Evolutionary conservation across 2,113 vertebrate species (phyloP), one percentile per base, ranked within the genome.

Genomic region (Scartelaos histophorus): DNA sequence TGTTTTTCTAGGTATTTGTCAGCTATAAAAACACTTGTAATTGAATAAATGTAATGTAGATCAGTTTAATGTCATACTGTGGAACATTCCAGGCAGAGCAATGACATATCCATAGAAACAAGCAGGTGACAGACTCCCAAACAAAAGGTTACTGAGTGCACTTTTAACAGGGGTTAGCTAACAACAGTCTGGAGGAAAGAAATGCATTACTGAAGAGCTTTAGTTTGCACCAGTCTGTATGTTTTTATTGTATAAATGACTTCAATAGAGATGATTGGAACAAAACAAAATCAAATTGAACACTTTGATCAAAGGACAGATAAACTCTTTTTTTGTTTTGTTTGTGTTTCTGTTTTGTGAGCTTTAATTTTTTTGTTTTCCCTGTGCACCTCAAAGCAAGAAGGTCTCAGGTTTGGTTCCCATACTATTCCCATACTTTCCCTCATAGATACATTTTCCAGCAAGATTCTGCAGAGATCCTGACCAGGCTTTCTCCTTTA

Each of bases 161-260:
- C 65, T 2, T 15, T 2, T 53, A 67, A 51, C 46, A n/a, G 66
- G 56, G 61, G 72, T 77, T 72, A 69, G 82, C 49, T 53, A 78
- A 76, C 60, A 74, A 62, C 54, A 51, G 15, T 67, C 13, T 24
- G 21, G 56, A 24, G 51, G 51, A 53, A 53, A 53, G 7, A 9
- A 21, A 54, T 54, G 9, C n/a, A 54, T 54, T 0, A 21, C 21
- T 54, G n/a, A 19, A 54, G 1, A 10, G 51, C 49, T 19, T 51
- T 19, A 6, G 17, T 11, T 21, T 54, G n/a, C 51, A n/a, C 19
- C 7, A 21, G 10, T 43, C 38, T 43, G 7, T 10, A 9, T 54
- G 1, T 51, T 17, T 54, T 54, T 54, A n/a, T 54, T 2, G 51
- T 19, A 7, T 10, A 9, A 7, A 58, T 58, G 56, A 25, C n/a